Base-by-base conservation (phyloP, 2,888 invertebrate genomes). In the Tuberolachnus salignus region DNA sequence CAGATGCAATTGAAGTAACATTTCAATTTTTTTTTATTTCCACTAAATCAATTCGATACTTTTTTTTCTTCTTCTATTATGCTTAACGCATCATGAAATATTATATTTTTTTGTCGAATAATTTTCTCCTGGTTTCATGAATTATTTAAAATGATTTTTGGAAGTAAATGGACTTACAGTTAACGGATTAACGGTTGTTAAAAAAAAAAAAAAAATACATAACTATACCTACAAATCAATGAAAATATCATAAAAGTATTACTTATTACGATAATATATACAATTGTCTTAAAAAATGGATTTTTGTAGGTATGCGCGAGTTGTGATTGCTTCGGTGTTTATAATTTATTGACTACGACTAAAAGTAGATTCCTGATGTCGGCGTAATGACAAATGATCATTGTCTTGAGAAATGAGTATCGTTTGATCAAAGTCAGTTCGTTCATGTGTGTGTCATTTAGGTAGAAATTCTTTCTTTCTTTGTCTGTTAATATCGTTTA, bases 401-500 rank as follows among this genome's bases (percentile, higher is more conserved):
- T 69, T 69, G 59, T 78, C 69, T 78, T 69, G 69, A 42, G 21
- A 59, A 67, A 78, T 78, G 26, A n/a, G 59, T 59, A 78, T 61
- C 67, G 21, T 69, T 78, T 59, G 42, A 78, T 78, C 78, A 57
- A 61, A 57, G 67, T 69, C 78, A 78, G 59, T 42, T 34, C 66
- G 34, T 67, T 19, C 66, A 66, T 11, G 57, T 61, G 51, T 78
- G 42, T 78, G 59, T 78, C 78, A 67, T 78, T 78, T 61, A 11
- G 6, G 69, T 51, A 34, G 46, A 69, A 49, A n/a, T 69, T 59
- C 42, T 26, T 69, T 59, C 42, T 26, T 69, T 64, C 74, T 61
- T 78, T 78, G 78, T 78, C 49, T n/a, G 59, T 78, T 78, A 78
- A 78, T 78, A 59, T 69, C 26, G 34, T 69, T 78, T 78, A 78